phyloP scores from a whole-genome alignment of 2,888 invertebrate genomes.

The Diabrotica balteata region DNA sequence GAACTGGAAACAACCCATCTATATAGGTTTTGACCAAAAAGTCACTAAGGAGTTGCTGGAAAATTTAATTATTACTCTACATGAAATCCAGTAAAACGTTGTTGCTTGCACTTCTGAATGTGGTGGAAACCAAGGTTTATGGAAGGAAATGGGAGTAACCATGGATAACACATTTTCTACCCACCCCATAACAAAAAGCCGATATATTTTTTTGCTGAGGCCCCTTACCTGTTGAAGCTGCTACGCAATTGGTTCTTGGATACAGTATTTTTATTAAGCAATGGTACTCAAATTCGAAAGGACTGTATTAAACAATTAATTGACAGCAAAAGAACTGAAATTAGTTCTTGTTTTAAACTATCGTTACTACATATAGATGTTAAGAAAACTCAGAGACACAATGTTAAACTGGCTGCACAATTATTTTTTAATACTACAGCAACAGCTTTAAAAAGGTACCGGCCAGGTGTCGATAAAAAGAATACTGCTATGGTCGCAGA shows the following conservation, averaged over 20 bases:
- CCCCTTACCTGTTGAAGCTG: neutral
- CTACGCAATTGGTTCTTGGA: neutral
- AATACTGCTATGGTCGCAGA: neutral
- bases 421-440: neutral
- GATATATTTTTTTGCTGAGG: neutral
- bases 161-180: conserved; percentile 5
- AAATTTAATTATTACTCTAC: conserved; percentile 34
- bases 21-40: no score
- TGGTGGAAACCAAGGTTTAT: conserved; percentile 45
- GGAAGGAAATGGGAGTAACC: conserved; percentile 34
- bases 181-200: conserved; percentile 30
- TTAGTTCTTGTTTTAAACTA: neutral
- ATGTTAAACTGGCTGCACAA: neutral
- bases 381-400: neutral
- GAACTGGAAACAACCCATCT: conserved; percentile 34
- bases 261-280: neutral
- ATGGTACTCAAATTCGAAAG: neutral
- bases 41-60: conserved; percentile 8
- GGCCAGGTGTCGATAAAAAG: neutral
- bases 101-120: conserved; percentile 46
- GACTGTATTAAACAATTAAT: neutral
- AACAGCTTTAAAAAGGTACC: neutral
- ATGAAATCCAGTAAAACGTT: conserved; percentile 41
- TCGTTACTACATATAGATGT: neutral
- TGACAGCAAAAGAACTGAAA: neutral